Percentiles rank a stretch among this genome's conserved stretches.
Conservation (phyloP, 2,888 invertebrate species). For the Hololepta plana region DNA sequence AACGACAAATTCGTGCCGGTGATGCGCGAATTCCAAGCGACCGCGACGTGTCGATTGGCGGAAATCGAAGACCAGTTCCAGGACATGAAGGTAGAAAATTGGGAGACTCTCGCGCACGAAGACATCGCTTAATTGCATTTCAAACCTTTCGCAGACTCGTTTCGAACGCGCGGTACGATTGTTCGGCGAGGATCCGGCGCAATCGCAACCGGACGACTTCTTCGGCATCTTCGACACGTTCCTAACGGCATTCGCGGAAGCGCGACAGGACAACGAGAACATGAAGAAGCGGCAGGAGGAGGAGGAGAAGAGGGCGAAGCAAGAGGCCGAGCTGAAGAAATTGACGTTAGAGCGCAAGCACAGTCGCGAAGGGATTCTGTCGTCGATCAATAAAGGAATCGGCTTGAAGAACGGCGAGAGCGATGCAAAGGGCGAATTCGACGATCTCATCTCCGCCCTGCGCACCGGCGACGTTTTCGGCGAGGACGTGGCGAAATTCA, state of each 20-base stretch:
- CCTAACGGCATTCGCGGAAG: conserved; percentile 64
- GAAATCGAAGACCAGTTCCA: conserved; percentile 85
- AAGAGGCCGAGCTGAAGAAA: conserved; percentile 80
- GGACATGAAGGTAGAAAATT: conserved; percentile 85
- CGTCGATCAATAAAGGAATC: conserved; percentile 54
- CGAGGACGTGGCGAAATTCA: conserved; percentile 88
- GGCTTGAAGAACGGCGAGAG: conserved; percentile 42
- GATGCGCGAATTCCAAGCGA: conserved; percentile 88
- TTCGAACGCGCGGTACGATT: conserved; percentile 75
- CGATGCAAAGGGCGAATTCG: conserved; percentile 76
- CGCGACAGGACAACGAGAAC: conserved; percentile 75
- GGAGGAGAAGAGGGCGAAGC: conserved; percentile 71
- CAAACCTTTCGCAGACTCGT: conserved; percentile 28
- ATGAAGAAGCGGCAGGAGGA: conserved; percentile 68
- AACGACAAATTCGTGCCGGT: conserved; percentile 78
- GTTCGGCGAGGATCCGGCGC: conserved; percentile 77
- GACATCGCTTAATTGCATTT: background rate
- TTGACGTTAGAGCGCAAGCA: conserved; percentile 76
- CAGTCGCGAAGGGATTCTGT: conserved; percentile 55
- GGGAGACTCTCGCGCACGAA: no score
- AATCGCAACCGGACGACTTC: conserved; percentile 80
- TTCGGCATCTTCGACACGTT: conserved; percentile 87
- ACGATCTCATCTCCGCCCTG: conserved; percentile 86
- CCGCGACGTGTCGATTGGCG: conserved; percentile 78
- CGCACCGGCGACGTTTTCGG: conserved; percentile 91